A percentile compares a stretch with the other conserved stretches of the same genome.
phyloP scores from a whole-genome alignment of 2,797 vertebrate genomes.

The Philypnodon macrostomus region DNA sequence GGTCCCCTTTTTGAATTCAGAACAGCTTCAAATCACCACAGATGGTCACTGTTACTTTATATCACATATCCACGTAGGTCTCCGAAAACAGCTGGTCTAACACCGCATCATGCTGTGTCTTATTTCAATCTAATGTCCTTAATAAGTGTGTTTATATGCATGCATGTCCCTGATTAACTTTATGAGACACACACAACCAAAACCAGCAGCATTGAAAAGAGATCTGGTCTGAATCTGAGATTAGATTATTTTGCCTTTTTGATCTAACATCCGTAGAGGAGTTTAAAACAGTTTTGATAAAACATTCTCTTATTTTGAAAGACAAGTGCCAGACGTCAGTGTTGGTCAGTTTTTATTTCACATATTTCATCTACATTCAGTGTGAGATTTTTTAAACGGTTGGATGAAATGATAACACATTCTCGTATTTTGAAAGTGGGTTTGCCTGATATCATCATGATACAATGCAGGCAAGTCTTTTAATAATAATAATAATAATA shows the following conservation, averaged over 20 bases:
- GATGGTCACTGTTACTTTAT: conserved; percentile 66
- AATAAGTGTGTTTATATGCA: conserved; percentile 50
- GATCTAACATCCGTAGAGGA: too few species aligned
- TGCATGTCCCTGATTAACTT: conserved; percentile 34
- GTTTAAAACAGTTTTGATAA: too few species aligned
- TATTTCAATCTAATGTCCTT: conserved; percentile 62
- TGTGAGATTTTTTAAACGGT: too few species aligned
- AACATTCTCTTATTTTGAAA: too few species aligned
- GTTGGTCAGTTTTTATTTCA: too few species aligned
- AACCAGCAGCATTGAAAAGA: neutral
- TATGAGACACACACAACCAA: neutral
- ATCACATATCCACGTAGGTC: conserved; percentile 51
- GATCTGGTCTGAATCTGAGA: neutral
- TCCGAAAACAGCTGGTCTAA: conserved; percentile 70
- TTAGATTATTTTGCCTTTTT: neutral
- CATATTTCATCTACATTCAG: too few species aligned
- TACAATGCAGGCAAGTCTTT: conserved; percentile 34
- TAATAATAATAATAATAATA: too few species aligned
- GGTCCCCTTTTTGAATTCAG: conserved; percentile 62
- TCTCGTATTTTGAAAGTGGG: too few species aligned
- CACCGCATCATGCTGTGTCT: conserved; percentile 54
- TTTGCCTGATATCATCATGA: conserved; percentile 19
- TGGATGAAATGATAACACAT: too few species aligned
- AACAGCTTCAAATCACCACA: conserved; percentile 55
- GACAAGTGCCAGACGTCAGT: too few species aligned